Evolutionary conservation across 1,140 invertebrate species (phyloP).

Genomic region (Yoshiicerus persimilis): DNA sequence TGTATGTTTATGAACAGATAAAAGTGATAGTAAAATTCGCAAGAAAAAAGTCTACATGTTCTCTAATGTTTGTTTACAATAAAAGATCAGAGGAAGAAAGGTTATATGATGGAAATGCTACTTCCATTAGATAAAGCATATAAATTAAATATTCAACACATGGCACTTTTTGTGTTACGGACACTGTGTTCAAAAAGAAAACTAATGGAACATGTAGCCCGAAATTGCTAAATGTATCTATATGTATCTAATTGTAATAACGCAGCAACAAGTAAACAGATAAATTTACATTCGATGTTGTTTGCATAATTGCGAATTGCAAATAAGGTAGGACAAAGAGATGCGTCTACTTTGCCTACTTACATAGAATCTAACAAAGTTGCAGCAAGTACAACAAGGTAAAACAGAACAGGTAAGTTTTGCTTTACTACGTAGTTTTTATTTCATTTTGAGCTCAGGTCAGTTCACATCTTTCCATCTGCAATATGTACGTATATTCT

Average conservation of each 20-base stretch:
- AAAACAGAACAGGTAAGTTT: neutral
- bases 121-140: too few relatives aligned
- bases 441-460: slow-evolving; percentile 8
- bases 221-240: too few relatives aligned
- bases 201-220: too few relatives aligned
- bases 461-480: neutral
- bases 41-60: neutral
- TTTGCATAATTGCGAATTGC: neutral
- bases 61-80: neutral
- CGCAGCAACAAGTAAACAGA: neutral
- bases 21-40: neutral
- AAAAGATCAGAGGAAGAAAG: neutral
- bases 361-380: neutral
- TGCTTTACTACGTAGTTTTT: neutral
- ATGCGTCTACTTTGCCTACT: neutral
- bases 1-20: neutral
- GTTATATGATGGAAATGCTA: neutral
- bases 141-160: too few relatives aligned
- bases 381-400: neutral
- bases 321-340: neutral
- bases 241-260: too few relatives aligned
- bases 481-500: neutral
- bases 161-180: too few relatives aligned
- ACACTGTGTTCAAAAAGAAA: too few relatives aligned
- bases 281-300: neutral